Conservation (phyloP, 2,888 invertebrate species). For the Drosophila cyrtoloma region DNA sequence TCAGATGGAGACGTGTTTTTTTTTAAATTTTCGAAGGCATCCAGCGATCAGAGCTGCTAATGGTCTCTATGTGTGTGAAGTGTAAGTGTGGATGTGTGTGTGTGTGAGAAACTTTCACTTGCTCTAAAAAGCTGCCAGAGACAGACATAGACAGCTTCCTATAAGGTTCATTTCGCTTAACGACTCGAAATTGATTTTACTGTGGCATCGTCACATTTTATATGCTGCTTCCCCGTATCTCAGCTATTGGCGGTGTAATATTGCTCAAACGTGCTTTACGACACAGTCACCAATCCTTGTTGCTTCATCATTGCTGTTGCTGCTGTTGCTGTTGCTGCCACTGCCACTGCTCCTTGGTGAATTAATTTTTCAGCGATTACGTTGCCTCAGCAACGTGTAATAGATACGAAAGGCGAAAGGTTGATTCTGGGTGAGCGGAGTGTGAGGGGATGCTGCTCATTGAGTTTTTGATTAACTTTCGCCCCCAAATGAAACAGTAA, state of each 20-base stretch:
- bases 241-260: conserved; percentile 64
- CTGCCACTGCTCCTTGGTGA: conserved; percentile 45
- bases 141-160: conserved; percentile 33
- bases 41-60: conserved; percentile 49
- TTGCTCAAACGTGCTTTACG: conserved; percentile 78
- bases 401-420: conserved; percentile 49
- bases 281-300: conserved; percentile 61
- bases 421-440: background rate
- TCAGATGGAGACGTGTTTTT: conserved; percentile 46
- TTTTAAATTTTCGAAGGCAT: conserved; percentile 41
- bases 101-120: conserved; percentile 47
- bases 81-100: background rate
- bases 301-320: conserved; percentile 39
- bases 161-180: conserved; percentile 83
- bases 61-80: conserved; percentile 24
- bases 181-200: conserved; percentile 83
- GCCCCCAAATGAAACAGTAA: conserved; percentile 72
- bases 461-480: conserved; percentile 79
- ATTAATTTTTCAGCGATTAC: conserved; percentile 78
- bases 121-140: conserved; percentile 32
- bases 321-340: conserved; percentile 7
- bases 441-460: conserved; percentile 62
- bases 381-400: conserved; percentile 74
- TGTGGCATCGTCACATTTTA: conserved; percentile 71
- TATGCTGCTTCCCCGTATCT: conserved; percentile 59